A percentile compares a stretch with the other conserved stretches of the same genome.
Evolutionary conservation across 2,797 vertebrate genomes (phyloP).

Genomic region (Neoniphon sammara): DNA sequence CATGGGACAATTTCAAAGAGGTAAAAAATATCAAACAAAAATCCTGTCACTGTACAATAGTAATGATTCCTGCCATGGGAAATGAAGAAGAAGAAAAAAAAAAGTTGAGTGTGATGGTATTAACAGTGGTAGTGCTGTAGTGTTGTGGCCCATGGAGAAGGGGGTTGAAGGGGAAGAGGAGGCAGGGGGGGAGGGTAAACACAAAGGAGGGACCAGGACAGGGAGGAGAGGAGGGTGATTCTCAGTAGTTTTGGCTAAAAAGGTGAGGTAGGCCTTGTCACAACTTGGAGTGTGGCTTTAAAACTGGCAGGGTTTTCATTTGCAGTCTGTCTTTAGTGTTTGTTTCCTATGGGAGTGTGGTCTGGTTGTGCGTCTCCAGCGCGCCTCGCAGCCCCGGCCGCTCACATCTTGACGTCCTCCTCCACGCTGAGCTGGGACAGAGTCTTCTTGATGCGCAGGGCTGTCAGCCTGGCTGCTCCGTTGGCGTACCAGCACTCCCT

Average conservation of each 20-base stretch:
- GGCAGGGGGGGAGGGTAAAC: slow-evolving; percentile 23
- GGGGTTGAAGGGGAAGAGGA: neutral
- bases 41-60: slow-evolving; percentile 72
- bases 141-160: slow-evolving; percentile 68
- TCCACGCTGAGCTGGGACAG: slow-evolving; percentile 97
- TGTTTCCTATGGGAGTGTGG: slow-evolving; percentile 64
- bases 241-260: slow-evolving; percentile 90
- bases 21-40: slow-evolving; percentile 40
- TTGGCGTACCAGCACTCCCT: slow-evolving; percentile 99
- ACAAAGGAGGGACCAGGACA: slow-evolving; percentile 8
- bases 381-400: slow-evolving; percentile 27
- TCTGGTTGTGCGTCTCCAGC: slow-evolving; percentile 68
- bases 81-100: slow-evolving; percentile 35
- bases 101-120: slow-evolving; percentile 62
- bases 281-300: slow-evolving; percentile 83
- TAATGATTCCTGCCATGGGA: slow-evolving; percentile 75
- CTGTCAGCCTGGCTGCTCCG: slow-evolving; percentile 93
- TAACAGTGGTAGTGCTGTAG: slow-evolving; percentile 73
- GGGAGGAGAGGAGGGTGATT: slow-evolving; percentile 50
- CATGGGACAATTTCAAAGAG: slow-evolving; percentile 45
- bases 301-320: slow-evolving; percentile 84
- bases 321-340: slow-evolving; percentile 76
- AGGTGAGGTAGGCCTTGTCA: slow-evolving; percentile 89
- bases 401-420: slow-evolving; percentile 97
- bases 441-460: slow-evolving; percentile 99